These are phyloP conservation scores for Ichneumoninae sp. DNA, from an alignment of 2,888 invertebrate species.

Conservation along the genomic window DNA sequence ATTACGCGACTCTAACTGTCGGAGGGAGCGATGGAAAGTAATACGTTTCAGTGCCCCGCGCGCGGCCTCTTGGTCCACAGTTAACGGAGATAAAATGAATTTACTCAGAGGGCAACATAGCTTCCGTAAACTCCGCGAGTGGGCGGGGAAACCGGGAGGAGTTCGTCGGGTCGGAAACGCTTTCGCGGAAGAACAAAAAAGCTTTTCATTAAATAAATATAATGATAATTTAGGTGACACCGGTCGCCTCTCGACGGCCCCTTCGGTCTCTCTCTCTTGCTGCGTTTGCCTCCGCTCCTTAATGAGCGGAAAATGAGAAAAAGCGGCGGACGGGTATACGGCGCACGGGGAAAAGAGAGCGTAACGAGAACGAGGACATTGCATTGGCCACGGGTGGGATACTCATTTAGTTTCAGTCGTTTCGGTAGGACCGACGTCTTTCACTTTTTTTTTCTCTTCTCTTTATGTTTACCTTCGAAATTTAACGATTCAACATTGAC, in stretches of 20 bases:
- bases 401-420: slow-evolving; percentile 1
- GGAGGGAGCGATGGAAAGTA: neutral
- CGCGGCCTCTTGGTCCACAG: slow-evolving; percentile 23
- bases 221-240: slow-evolving; percentile 65
- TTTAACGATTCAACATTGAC: neutral
- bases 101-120: slow-evolving; percentile 49
- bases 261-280: slow-evolving; percentile 27
- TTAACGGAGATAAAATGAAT: slow-evolving; percentile 48
- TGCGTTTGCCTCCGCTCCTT: slow-evolving; percentile 48
- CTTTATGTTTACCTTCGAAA: neutral
- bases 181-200: slow-evolving; percentile 37
- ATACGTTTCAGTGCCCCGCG: neutral
- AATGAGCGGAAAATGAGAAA: slow-evolving; percentile 69
- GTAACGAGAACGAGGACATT: slow-evolving; percentile 22
- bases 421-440: too few species aligned
- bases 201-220: slow-evolving; percentile 63
- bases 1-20: slow-evolving; percentile 3
- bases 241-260: slow-evolving; percentile 46
- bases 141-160: neutral
- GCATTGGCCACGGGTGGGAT: neutral
- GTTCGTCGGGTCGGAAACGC: slow-evolving; percentile 34
- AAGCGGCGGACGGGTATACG: slow-evolving; percentile 39
- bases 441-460: neutral
- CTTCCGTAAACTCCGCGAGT: slow-evolving; percentile 41
- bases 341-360: slow-evolving; percentile 12